Percentiles rank a stretch among this genome's conserved stretches.
Conservation (phyloP, 2,113 vertebrate genomes). For the Cryptotis parvus region DNA sequence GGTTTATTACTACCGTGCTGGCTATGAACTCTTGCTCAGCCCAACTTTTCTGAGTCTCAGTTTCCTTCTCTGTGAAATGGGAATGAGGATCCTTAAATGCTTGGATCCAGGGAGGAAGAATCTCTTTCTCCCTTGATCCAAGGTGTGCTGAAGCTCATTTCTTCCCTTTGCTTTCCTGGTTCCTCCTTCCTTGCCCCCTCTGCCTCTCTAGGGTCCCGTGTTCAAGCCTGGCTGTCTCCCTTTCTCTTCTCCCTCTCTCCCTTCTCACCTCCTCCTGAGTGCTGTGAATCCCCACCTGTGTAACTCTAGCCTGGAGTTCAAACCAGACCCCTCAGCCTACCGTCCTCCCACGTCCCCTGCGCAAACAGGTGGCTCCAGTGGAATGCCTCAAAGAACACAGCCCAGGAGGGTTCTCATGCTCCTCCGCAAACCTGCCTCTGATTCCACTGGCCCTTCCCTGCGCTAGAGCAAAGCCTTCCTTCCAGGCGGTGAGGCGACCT, state of each 20-base stretch:
- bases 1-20: not conserved
- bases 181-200: not conserved
- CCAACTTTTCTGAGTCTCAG: not conserved
- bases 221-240: not conserved
- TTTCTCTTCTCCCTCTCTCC: not conserved
- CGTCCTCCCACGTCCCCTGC: no score
- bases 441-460: accelerated
- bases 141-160: no score
- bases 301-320: not conserved
- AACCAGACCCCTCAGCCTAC: not conserved
- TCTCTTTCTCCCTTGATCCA: no score
- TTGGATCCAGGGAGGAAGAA: not conserved
- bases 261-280: not conserved
- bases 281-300: not conserved
- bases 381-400: not conserved
- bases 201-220: not conserved
- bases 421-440: not conserved
- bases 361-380: no score
- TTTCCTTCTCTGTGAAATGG: slow-evolving; percentile 7
- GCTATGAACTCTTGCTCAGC: not conserved
- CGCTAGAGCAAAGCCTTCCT: not conserved
- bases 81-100: not conserved
- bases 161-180: not conserved
- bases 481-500: not conserved
- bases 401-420: not conserved